Conservation (phyloP, 2,888 invertebrate genomes). For the Sarcophaga rosellei region DNA sequence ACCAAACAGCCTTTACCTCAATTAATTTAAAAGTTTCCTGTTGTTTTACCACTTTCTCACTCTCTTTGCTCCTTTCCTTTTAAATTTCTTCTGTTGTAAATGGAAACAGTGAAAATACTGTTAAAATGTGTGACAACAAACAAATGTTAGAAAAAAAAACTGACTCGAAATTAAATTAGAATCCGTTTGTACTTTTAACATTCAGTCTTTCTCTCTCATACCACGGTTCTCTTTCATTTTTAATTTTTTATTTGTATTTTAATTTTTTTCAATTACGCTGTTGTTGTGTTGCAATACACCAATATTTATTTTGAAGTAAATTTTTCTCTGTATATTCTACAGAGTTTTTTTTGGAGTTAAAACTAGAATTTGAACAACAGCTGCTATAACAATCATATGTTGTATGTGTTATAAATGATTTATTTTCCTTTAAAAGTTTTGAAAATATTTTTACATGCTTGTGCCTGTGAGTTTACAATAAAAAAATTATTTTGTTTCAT, state of each 20-base stretch:
- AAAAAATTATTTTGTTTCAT: too few species aligned
- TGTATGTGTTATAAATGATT: constrained; percentile 31
- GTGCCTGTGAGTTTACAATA: not conserved
- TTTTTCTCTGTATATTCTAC: too few species aligned
- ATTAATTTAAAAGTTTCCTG: constrained; percentile 55
- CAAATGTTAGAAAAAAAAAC: too few species aligned
- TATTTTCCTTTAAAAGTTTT: constrained; percentile 26
- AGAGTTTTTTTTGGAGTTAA: not conserved
- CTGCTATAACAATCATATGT: constrained; percentile 22
- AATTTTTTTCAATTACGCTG: constrained; percentile 51
- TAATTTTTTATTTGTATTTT: constrained; percentile 38
- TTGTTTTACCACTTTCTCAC: constrained; percentile 9
- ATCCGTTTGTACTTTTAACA: not conserved
- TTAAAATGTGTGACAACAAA: too few species aligned
- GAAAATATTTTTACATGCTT: constrained; percentile 18
- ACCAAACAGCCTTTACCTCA: constrained; percentile 52
- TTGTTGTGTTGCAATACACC: constrained; percentile 3
- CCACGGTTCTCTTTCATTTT: too few species aligned
- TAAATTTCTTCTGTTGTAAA: too few species aligned
- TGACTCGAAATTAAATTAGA: too few species aligned
- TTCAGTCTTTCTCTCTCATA: constrained; percentile 5
- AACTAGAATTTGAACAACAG: constrained; percentile 1
- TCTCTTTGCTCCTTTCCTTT: too few species aligned
- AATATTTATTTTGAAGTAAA: not conserved
- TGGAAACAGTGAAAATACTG: too few species aligned